Evolutionary conservation across 2,113 vertebrate species (phyloP), one percentile per base, ranked within the genome.

Genomic region (Psilopsiagon aymara): DNA sequence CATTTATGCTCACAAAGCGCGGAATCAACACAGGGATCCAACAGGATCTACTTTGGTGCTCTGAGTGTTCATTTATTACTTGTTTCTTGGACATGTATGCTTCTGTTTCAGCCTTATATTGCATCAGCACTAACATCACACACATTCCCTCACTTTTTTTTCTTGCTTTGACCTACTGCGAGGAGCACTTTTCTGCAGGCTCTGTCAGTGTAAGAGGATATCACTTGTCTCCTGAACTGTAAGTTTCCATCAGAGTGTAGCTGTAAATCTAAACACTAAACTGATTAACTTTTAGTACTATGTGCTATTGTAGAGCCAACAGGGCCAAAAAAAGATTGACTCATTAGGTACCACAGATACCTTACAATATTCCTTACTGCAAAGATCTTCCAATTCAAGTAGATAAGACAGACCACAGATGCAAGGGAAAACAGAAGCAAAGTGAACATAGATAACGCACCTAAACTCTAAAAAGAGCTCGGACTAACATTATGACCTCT

Each of bases 251-350:
- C 83, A 88, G 87, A 75, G 51, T 66, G 52, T 68, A 90, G 92
- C 17, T 94, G 88, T 95, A 93, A 96, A 96, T 96, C 80, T 96
- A 94, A 96, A 89, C 82, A 93, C 81, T 92, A 94, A 93, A 95
- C 85, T 89, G 75, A 85, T 91, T 95, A 90, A 92, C 74, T 94
- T 97, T 95, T 95, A 96, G 80, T 69, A 75, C 86, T 94, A 88
- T 92, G 76, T 93, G 77, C 60, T 90, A 90, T 29, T 62, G 51
- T 64, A 90, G 76, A 31, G 51, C 44, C 80, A 88, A 81, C 11
- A 86, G 64, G 33, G 19, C 24, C 76, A 80, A 94, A 92, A 70
- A 55, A 73, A 3, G 1, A 68, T 44, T 82, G 80, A 95, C 74
- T 84, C 29, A 53, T 59, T 51, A 43, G 20, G 47, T 86, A 78